Evolutionary conservation across 37 sponge, comb jelly and placozoan species (phyloP).

Genomic region (Theonella swinhoei): DNA sequence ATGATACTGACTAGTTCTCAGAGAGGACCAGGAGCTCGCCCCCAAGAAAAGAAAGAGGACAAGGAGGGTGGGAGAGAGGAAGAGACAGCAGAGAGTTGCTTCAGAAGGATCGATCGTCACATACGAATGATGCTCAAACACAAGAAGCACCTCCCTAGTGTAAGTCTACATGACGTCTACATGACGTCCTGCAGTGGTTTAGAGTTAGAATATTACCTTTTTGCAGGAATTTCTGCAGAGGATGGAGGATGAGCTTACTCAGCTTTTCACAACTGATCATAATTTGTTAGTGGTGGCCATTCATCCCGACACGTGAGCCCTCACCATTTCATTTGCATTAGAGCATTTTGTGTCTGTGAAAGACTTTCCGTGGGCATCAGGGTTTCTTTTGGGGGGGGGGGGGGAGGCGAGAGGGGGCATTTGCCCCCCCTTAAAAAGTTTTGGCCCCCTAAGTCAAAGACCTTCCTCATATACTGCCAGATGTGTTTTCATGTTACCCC

Average conservation of each 20-base stretch:
- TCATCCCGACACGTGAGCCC: constrained; percentile 30
- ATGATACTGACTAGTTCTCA: neutral
- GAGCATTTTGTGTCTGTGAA: neutral
- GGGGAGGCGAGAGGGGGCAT: too few species aligned
- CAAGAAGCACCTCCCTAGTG: constrained; percentile 53
- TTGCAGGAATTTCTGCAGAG: constrained; percentile 22
- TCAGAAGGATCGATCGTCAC: constrained; percentile 25
- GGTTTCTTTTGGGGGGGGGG: too few species aligned
- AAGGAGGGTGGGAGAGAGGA: neutral
- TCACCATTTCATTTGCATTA: neutral
- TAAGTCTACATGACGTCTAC: neutral
- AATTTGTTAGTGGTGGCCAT: constrained; percentile 14
- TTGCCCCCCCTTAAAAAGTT: too few species aligned
- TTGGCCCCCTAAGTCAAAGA: neutral
- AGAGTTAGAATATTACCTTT: neutral
- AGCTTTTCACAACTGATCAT: constrained; percentile 20
- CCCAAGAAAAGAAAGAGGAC: neutral
- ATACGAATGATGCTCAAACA: constrained; percentile 39
- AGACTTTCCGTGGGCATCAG: neutral
- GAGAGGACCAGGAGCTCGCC: neutral
- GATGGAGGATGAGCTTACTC: constrained; percentile 33
- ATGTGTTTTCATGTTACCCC: too few species aligned
- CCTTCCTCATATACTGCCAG: neutral
- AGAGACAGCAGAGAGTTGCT: neutral
- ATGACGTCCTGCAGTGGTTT: neutral